Conservation (phyloP, 2,797 vertebrate species). For the Oryzias dopingdopingensis region DNA sequence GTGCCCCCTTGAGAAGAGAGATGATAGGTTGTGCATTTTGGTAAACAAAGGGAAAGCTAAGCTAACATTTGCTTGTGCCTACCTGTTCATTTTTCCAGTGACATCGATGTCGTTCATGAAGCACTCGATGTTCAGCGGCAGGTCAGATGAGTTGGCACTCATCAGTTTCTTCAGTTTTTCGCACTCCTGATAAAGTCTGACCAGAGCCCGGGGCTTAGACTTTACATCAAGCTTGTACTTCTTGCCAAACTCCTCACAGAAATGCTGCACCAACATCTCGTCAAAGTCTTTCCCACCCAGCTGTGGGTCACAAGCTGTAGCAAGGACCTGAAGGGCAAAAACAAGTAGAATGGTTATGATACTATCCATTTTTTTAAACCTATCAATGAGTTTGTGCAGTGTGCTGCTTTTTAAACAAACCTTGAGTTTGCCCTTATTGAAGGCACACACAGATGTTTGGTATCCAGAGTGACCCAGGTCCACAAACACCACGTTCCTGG, state of each 20-base stretch:
- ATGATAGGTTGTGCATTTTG: not conserved
- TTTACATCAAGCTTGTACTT: conserved; percentile 96
- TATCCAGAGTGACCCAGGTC: conserved; percentile 94
- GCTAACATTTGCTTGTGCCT: conserved; percentile 3
- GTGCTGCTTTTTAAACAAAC: conserved; percentile 63
- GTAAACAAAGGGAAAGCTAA: not conserved
- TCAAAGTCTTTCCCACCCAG: conserved; percentile 96
- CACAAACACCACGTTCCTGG: conserved; percentile 97
- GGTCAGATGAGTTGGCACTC: conserved; percentile 96
- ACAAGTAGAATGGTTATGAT: not conserved
- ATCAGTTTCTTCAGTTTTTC: conserved; percentile 97
- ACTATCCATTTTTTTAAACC: not conserved
- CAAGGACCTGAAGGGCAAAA: conserved; percentile 82
- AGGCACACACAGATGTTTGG: conserved; percentile 96
- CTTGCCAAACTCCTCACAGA: conserved; percentile 92
- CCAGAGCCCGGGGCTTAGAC: conserved; percentile 90
- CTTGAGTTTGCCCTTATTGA: conserved; percentile 98
- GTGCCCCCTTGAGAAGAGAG: conserved; percentile 71
- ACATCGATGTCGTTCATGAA: conserved; percentile 99
- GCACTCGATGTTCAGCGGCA: conserved; percentile 96
- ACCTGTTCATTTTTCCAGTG: conserved; percentile 92
- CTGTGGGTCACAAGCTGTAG: conserved; percentile 88
- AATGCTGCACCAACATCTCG: conserved; percentile 88
- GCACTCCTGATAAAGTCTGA: conserved; percentile 94
- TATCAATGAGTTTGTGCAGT: no score